Evolutionary conservation across 1,140 invertebrate species (phyloP), one percentile per base, ranked within the genome.

Genomic region (Drosophila teissieri): DNA sequence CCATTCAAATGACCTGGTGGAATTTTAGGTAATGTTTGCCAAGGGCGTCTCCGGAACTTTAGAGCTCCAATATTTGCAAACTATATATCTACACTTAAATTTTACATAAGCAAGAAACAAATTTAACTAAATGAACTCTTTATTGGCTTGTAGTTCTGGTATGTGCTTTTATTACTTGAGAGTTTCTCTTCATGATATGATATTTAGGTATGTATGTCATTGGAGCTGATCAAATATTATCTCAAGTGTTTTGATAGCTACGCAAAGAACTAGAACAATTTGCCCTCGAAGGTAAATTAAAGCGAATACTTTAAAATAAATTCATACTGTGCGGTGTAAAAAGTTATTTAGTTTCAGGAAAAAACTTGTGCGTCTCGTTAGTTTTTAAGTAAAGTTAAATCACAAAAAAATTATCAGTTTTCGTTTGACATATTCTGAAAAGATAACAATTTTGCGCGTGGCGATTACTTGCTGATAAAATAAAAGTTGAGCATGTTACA

Each of bases 201-300:
- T 34, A 37, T 46, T 40, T 39, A 12, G 4, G 15, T 10, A 48
- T 68, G 14, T 48, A 44, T 62, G 68, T 42, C 72, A 63, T 42
- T 49, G 69, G 8, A 31, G 37, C 44, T 46, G 52, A n/a, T 62
- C 31, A 69, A 80, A 85, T 83, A 76, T 83, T 85, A 48, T 54
- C 8, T 48, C 76, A 83, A 61, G 39, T 80, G 76, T 70, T 58
- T 22, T 36, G 3, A 56, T 15, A 22, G 27, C 22, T 52, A 12
- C 14, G 42, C 22, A 17, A 15, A 60, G 31, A 60, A 34, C 15
- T 11, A 14, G 17, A 36, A 19, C n/a, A 51, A 68, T n/a, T 36
- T 51, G 31, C 11, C 37, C 14, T 39, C 22, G 22, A 37, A 37
- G 67, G 49, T 54, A 45, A 39, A 53, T 24, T 24, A 46, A 34